phyloP scores from a whole-genome alignment of 2,113 vertebrate genomes.

The Heloderma charlesbogerti region DNA sequence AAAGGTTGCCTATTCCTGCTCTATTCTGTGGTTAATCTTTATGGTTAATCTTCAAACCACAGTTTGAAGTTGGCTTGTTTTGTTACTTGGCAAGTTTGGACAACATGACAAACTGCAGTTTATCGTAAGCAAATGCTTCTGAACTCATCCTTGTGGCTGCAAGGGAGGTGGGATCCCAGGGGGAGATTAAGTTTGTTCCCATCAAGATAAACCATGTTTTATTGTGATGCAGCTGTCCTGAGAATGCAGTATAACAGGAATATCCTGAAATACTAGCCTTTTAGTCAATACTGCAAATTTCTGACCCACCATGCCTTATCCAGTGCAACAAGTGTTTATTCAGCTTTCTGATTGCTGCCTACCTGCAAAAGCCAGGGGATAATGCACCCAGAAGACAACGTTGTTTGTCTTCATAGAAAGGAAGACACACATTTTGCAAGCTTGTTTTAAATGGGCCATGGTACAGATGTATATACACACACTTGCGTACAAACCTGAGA shows the following conservation, averaged over 20 bases:
- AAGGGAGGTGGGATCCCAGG: background rate
- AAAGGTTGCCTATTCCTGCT: too few relatives aligned
- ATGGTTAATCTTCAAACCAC: background rate
- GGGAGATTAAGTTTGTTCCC: background rate
- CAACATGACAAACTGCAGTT: background rate
- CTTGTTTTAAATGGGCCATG: background rate
- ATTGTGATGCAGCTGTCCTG: background rate
- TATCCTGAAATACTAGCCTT: background rate
- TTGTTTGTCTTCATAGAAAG: background rate
- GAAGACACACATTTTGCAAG: background rate
- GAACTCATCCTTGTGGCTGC: background rate
- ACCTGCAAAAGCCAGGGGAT: background rate
- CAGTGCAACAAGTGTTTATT: background rate
- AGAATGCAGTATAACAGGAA: background rate
- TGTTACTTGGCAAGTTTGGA: background rate
- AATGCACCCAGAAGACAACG: background rate
- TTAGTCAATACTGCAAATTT: background rate
- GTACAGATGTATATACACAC: background rate
- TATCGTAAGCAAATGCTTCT: background rate
- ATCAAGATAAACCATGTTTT: background rate
- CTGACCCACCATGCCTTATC: background rate
- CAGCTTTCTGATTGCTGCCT: background rate
- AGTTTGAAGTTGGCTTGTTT: background rate
- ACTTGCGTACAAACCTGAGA: background rate
- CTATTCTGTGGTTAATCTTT: too few relatives aligned